Evolutionary conservation across 2,888 invertebrate species (phyloP).

Genomic region (Tortricodes alternella): DNA sequence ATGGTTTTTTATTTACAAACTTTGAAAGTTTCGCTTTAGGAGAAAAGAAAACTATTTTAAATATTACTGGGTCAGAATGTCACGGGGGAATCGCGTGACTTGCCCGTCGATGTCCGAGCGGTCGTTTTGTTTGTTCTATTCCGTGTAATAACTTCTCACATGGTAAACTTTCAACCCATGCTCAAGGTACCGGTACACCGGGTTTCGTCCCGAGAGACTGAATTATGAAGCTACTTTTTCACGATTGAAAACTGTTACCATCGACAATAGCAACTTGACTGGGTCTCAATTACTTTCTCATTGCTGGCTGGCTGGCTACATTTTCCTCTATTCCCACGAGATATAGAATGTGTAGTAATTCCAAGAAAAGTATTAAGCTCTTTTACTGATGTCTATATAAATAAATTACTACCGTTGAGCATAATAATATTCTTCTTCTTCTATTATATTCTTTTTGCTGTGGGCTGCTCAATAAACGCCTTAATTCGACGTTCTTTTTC

Average conservation of each 20-base stretch:
- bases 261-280: slow-evolving; percentile 51
- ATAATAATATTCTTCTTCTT: no score
- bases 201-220: slow-evolving; percentile 52
- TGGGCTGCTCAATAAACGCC: no score
- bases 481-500: neutral
- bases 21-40: neutral
- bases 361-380: neutral
- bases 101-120: slow-evolving; percentile 35
- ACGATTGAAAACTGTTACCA: slow-evolving; percentile 67
- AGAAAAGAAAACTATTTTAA: slow-evolving; percentile 16
- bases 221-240: slow-evolving; percentile 68
- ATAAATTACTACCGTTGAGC: neutral
- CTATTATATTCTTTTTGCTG: no score
- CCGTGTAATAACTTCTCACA: slow-evolving; percentile 40
- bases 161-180: slow-evolving; percentile 50
- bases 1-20: slow-evolving; percentile 12
- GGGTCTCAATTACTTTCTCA: slow-evolving; percentile 38
- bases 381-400: no score
- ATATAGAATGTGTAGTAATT: slow-evolving; percentile 47
- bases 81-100: slow-evolving; percentile 52
- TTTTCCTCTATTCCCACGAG: slow-evolving; percentile 55
- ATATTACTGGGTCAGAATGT: slow-evolving; percentile 15
- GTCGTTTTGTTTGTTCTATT: slow-evolving; percentile 36
- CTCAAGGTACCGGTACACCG: slow-evolving; percentile 48
- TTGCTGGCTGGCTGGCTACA: slow-evolving; percentile 50